Evolutionary conservation across 2,888 invertebrate species (phyloP).

Genomic region (Tiphia femorata): DNA sequence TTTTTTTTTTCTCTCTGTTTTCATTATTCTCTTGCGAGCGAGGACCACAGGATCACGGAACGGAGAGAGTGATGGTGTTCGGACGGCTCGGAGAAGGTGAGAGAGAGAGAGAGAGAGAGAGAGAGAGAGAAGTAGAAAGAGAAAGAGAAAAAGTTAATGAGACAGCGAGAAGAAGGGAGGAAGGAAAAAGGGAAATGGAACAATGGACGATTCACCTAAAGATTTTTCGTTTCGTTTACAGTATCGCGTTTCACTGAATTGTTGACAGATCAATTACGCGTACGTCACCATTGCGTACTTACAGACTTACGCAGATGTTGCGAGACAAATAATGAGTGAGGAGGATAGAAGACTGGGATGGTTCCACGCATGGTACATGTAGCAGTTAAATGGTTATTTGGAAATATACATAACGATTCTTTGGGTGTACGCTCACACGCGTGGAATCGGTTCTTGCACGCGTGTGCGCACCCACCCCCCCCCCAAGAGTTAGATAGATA

Average conservation of each 20-base stretch:
- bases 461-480: too few relatives aligned
- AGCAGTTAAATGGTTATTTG: background rate
- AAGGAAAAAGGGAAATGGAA: background rate
- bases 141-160: background rate
- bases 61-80: background rate
- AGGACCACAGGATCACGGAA: conserved; percentile 4
- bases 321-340: conserved; percentile 2
- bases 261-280: background rate
- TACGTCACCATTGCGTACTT: background rate
- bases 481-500: too few relatives aligned
- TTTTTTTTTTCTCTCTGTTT: too few relatives aligned
- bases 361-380: background rate
- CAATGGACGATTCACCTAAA: background rate
- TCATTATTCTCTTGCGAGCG: too few relatives aligned
- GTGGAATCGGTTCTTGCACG: too few relatives aligned
- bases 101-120: conserved; percentile 2
- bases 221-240: background rate
- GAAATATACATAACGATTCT: background rate
- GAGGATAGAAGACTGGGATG: too few relatives aligned
- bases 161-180: conserved; percentile 2
- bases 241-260: background rate
- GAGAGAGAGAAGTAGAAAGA: background rate
- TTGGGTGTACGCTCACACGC: too few relatives aligned
- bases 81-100: background rate
- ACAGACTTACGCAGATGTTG: background rate